Evolutionary conservation across 2,113 vertebrate species (phyloP), one percentile per base, ranked within the genome.

Genomic region (Holacanthus passer): DNA sequence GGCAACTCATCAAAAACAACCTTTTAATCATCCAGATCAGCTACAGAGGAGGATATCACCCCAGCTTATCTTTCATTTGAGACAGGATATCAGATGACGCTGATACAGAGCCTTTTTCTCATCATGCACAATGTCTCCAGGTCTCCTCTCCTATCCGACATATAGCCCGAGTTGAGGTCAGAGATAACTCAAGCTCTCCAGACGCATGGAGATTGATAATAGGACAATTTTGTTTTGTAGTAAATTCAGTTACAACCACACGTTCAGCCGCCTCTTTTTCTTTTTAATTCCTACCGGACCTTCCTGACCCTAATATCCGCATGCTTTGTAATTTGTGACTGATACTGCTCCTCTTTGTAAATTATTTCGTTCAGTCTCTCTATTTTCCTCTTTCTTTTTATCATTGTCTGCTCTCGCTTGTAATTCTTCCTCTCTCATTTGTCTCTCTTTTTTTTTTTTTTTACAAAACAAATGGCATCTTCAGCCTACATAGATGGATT

Each of bases 1-100:
- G 20, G 39, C 78, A 78, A 68, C 53, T 86, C 73, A 82, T 89
- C 81, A 88, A 81, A 91, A 89, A 83, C 82, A 87, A 84, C 72
- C 83, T 81, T 88, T 91, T 87, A 88, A 91, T 89, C 91, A 79
- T 31, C 62, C 41, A 27, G 82, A 81, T 90, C 85, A 77, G 75
- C 35, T 52, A 14, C 67, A 71, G 65, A 64, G 62, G 72, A 91
- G 85, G 86, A 84, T 90, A 89, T 90, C 71, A 91, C 59, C 84
- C 27, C 1, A 24, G 79, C 65, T 90, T 86, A 89, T 86, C 88
- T 83, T 92, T 92, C 81, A 89, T 92, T 92, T 86, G 82, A 87
- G 86, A 84, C 83, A 59, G 89, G 88, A 88, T 89, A 92, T 90
- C 84, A 89, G 87, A 82, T 83, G 71, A 75, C 4, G 50, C 69